Evolutionary conservation across 2,797 vertebrate genomes (phyloP), one percentile per base, ranked within the genome.

Genomic region (Zenarchopterus dispar): DNA sequence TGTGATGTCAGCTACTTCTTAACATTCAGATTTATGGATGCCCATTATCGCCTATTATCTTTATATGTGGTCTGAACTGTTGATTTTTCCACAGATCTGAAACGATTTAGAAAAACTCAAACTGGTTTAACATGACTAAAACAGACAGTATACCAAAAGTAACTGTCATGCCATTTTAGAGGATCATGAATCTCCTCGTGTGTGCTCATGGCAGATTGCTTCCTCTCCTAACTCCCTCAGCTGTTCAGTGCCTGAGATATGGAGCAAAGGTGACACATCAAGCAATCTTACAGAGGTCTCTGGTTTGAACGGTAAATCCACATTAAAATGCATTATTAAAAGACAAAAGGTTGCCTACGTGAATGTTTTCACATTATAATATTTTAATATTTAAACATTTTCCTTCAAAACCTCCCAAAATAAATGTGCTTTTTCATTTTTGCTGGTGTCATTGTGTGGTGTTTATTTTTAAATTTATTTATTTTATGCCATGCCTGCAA

Each of bases 1-100:
- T 22, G 36, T 22, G 15, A 19, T 48, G 36, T 48, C 6, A 17
- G 4, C 18, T 50, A 5, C 5, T 22, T 44, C 65, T 65, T 21
- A 17, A 64, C 19, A 66, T 60, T 21, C 2, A 13, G 16, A 17
- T 50, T 50, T 24, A 55, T 46, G 13, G 57, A 36, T 21, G 13
- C 7, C 43, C n/a, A 47, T 28, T 23, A 10, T 10, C 18, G n/a
- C 21, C 18, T 1, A 22, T 7, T 41, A 43, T 47, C 16, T 28
- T 49, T 45, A 33, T 19, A 19, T 4, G 4, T 50, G 18, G 36
- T 45, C 5, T 16, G 15, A 66, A 24, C 3, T 33, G 18, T 44
- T 7, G 2, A 48, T 56, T 31, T 55, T 23, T 8, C 19, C 4
- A 5, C n/a, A 41, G 31, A n/a, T 7, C 31, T 5, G 31, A 21